Evolutionary conservation across 1,140 invertebrate species (phyloP).

Genomic region (Tetraneura akinire): DNA sequence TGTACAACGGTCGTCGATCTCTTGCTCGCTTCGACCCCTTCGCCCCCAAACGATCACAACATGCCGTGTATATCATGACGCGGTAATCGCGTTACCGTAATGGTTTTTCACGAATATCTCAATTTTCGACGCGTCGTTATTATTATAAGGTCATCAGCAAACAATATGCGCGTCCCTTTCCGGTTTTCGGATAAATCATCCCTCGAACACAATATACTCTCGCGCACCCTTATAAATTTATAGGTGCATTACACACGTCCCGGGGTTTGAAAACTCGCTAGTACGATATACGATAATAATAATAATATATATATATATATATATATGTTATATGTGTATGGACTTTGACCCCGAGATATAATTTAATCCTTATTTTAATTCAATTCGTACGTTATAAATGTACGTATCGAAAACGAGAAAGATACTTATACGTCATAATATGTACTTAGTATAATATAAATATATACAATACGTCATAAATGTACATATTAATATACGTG

Average conservation of each 20-base stretch:
- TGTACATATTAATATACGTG: background rate
- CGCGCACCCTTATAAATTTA: no score
- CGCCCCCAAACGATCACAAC: no score
- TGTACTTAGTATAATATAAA: background rate
- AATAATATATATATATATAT: no score
- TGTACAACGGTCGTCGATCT: slow-evolving; percentile 34
- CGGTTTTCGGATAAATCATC: slow-evolving; percentile 41
- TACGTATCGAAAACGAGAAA: no score
- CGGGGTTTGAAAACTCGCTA: slow-evolving; percentile 5
- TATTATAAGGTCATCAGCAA: slow-evolving; percentile 41
- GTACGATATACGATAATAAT: background rate
- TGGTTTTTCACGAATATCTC: slow-evolving; percentile 44
- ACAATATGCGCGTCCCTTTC: slow-evolving; percentile 48
- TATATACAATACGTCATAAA: background rate
- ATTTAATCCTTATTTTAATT: slow-evolving; percentile 48
- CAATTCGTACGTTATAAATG: slow-evolving; percentile 26
- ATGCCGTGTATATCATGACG: background rate
- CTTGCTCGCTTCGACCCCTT: background rate
- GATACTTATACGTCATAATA: no score
- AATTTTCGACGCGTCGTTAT: slow-evolving; percentile 16
- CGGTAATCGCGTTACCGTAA: slow-evolving; percentile 42
- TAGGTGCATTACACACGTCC: background rate
- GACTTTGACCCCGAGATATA: slow-evolving; percentile 12
- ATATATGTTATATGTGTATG: background rate
- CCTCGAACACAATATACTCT: background rate